Base-by-base conservation (phyloP, 2,113 vertebrate species). In the Excalfactoria chinensis region DNA sequence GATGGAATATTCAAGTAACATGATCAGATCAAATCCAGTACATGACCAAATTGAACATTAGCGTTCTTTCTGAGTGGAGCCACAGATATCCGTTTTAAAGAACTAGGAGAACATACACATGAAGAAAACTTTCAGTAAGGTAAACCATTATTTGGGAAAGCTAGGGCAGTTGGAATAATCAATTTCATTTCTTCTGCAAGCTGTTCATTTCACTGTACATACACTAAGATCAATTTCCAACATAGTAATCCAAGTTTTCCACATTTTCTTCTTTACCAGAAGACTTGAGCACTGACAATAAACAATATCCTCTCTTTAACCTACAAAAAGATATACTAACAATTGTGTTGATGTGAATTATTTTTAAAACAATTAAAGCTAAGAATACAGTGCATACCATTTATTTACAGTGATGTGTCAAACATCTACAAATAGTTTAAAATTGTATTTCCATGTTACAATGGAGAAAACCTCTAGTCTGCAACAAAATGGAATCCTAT, bases 41-140 rank as follows among this genome's bases (percentile, higher is more conserved):
- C 71, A 37, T 84, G 32, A 84, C 25, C 12, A 80, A 56, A 75
- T 51, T 16, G n/a, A 70, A 70, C 11, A 70, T 41, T 70, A 41
- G 2, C 28, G 8, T 18, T 58, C 6, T 79, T 18, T 62, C 6
- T 79, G 4, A 34, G 46, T 18, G 20, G 26, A 90, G 53, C 46
- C 22, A 81, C 26, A 73, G 77, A 69, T 13, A n/a, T 0, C 1
- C 44, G 28, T 40, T 64, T 64, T 68, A 73, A 73, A 40, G 73
- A 80, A 15, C 0, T 22, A 19, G 14, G 7, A 3, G 3, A 13
- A 34, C 46, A 12, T 13, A 21, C 1, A 58, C 15, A 23, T 4
- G 4, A 53, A 32, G 11, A 21, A 48, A 79, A 48, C 35, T 30
- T 53, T 77, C 35, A 73, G 35, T 74, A 81, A 82, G 32, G 17